Percentiles rank a stretch among this genome's conserved stretches.
phyloP scores from a whole-genome alignment of 1,140 invertebrate species.

The Helicoverpa zea region DNA sequence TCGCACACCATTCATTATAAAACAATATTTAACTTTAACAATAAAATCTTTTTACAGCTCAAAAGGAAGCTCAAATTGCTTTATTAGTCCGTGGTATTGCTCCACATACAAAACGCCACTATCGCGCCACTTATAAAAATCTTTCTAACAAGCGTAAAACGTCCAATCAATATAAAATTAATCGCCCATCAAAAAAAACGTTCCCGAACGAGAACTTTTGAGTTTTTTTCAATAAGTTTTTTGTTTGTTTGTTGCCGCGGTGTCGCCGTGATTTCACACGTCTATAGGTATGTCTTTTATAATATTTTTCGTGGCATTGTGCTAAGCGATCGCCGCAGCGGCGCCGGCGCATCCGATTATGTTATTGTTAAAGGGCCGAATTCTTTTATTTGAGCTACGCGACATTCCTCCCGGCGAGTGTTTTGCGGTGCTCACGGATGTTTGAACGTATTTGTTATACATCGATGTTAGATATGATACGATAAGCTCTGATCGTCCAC shows the following conservation, averaged over 20 bases:
- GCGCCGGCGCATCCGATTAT: slow-evolving; percentile 78
- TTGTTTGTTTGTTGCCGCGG: slow-evolving; percentile 57
- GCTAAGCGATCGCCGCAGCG: slow-evolving; percentile 67
- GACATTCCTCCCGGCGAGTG: slow-evolving; percentile 67
- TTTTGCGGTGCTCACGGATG: slow-evolving; percentile 59
- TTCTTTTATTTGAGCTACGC: slow-evolving; percentile 79
- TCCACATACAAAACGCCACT: slow-evolving; percentile 35
- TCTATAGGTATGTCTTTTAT: slow-evolving; percentile 67
- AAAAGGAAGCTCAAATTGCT: slow-evolving; percentile 45
- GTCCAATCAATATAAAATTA: slow-evolving; percentile 52
- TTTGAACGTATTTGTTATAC: slow-evolving; percentile 48
- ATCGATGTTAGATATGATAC: slow-evolving; percentile 47
- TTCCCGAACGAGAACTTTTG: slow-evolving; percentile 20
- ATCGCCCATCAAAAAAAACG: slow-evolving; percentile 38
- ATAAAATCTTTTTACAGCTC: slow-evolving; percentile 40
- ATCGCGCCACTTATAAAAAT: slow-evolving; percentile 49
- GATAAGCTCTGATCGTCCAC: slow-evolving; percentile 19
- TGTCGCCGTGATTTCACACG: slow-evolving; percentile 75
- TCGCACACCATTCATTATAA: slow-evolving; percentile 20
- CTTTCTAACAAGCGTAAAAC: slow-evolving; percentile 50
- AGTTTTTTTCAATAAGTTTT: slow-evolving; percentile 40
- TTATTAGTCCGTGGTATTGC: slow-evolving; percentile 38
- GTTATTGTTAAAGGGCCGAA: slow-evolving; percentile 77
- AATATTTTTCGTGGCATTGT: slow-evolving; percentile 66
- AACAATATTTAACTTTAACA: slow-evolving; percentile 33